Percentiles rank a stretch among this genome's conserved stretches.
These are phyloP conservation scores for Sakesphorus luctuosus DNA, from an alignment of 2,113 vertebrate genomes.

Conservation along the genomic window DNA sequence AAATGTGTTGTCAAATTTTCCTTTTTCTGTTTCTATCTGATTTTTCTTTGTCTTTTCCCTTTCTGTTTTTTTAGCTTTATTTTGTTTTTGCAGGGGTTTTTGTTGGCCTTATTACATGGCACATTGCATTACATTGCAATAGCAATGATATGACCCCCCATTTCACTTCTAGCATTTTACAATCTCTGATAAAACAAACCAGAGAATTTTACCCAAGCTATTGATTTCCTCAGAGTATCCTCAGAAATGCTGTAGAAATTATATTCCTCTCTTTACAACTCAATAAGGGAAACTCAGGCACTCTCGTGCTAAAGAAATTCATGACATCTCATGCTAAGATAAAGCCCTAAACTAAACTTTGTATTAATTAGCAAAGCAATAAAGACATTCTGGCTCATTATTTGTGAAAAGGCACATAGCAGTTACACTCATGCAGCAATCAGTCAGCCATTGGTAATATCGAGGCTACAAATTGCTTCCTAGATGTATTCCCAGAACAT, in stretches of 20 bases:
- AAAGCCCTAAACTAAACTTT: slow-evolving; percentile 19
- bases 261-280: background rate
- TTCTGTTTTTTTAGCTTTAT: background rate
- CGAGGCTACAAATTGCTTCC: background rate
- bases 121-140: background rate
- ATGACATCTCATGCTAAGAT: background rate
- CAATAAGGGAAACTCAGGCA: background rate
- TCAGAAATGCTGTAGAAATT: background rate
- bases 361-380: slow-evolving; percentile 60
- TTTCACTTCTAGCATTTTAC: background rate
- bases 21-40: background rate
- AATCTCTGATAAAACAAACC: background rate
- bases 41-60: background rate
- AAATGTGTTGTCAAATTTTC: background rate
- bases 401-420: slow-evolving; percentile 39
- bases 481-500: slow-evolving; percentile 23
- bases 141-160: background rate
- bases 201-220: background rate
- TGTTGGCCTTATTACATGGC: background rate
- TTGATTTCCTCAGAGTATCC: background rate
- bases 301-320: background rate
- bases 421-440: background rate
- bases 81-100: background rate
- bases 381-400: slow-evolving; percentile 33
- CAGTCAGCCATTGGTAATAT: background rate